Base-by-base conservation (phyloP, 2,797 vertebrate species). In the Danio choprae region DNA sequence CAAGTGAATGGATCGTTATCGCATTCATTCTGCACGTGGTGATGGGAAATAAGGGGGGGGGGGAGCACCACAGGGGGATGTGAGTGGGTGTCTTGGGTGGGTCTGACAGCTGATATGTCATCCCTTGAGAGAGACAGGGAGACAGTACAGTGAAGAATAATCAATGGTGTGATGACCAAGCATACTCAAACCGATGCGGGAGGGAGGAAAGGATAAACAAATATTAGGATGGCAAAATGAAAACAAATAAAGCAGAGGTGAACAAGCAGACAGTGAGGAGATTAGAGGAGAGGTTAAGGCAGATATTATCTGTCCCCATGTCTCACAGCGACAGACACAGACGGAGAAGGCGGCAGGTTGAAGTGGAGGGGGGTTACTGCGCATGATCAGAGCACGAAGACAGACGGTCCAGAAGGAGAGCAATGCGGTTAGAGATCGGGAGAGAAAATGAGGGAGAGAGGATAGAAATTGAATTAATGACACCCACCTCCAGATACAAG, bases 301-400 rank as follows among this genome's bases (percentile, higher is more conserved):
- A 91, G 91, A 92, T 92, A 91, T 87, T 85, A 93, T 93, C 89
- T 80, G 90, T 88, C 88, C 82, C 81, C 83, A 81, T 79, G 88
- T 92, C 88, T 92, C 89, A 92, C 90, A 89, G 90, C 82, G 87
- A 89, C 88, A 92, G 88, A 93, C 91, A 92, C 93, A 92, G 92
- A 93, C 89, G 86, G 90, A 86, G 90, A 85, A 90, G 89, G 86
- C 82, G 55, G 85, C 92, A 92, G 92, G 92, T 87, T 84, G 89
- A 86, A 87, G 85, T 89, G 89, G 87, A 83, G 59, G 43, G 43
- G 87, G 88, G 87, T 84, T 83, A 86, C 70, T 29, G 81, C 1
- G 74, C 51, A 77, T 74, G 86, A 65, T 44, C 63, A 80, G 86
- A 83, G 86, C 77, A 86, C 78, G 86, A 88, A 92, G 87, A 90